Base-by-base conservation (phyloP, 2,888 invertebrate genomes). In the Elgonia sp. region DNA sequence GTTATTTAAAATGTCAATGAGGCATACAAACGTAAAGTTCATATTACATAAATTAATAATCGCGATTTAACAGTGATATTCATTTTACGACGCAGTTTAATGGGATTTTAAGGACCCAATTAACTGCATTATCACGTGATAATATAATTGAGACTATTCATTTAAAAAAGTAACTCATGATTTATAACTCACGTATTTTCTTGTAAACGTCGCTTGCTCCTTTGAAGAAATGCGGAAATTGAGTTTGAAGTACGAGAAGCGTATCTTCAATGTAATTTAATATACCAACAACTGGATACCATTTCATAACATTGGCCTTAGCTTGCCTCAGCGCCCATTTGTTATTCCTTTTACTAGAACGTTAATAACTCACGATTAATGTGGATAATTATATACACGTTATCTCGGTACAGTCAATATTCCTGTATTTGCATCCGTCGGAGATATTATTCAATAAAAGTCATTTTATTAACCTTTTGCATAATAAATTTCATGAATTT, bases 201-300 rank as follows among this genome's bases (percentile, higher is more conserved):
- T 94, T 93, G 90, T 96, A 96, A 21, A 95, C 90, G 76, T 95
- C 92, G 70, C 93, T 93, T 9, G 95, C 95, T n/a, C 96, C 96
- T 89, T 93, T 94, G 91, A 96, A 96, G 92, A 96, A 96, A 89
- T 95, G 95, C 5, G 96, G 96, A 80, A 96, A 93, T 91, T 93
- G 94, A 29, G 94, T 93, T 92, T 96, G 95, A 40, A 96, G 92
- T 3, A 95, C 94, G 63, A 95, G 93, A 40, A 96, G 92, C 7
- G 96, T 96, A 72, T 95, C 94, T 89, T 96, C 95, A 88, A 96
- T 93, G 90, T 95, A 95, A 93, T 96, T 96, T 87, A 96, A 92
- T 50, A 96, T 94, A 29, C 96, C 96, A 46, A 96, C 95, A 1
- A 96, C 96, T 6, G 95, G 95, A 93, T 95, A 96, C 94, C 95